phyloP scores from a whole-genome alignment of 2,113 vertebrate genomes.

The Peromyscus leucopus region DNA sequence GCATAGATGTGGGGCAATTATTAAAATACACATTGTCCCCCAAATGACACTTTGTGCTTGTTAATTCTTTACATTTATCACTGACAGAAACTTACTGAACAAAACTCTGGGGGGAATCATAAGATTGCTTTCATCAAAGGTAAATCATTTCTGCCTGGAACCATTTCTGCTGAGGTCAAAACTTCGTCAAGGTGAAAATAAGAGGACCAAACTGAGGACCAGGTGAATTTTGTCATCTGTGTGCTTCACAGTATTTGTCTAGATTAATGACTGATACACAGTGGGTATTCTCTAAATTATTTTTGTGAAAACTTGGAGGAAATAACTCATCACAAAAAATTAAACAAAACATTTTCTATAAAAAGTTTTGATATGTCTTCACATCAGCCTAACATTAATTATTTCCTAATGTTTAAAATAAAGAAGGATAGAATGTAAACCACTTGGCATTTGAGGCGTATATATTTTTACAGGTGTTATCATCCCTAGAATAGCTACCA shows the following conservation, averaged over 20 bases:
- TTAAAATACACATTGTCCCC: neutral
- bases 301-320: neutral
- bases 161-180: conserved; percentile 57
- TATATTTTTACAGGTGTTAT: neutral
- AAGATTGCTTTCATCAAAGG: conserved; percentile 71
- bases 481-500: neutral
- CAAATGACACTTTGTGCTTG: conserved; percentile 22
- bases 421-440: neutral
- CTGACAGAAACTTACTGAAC: conserved; percentile 70
- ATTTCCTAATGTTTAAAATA: neutral
- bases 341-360: neutral
- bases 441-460: neutral
- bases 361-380: neutral
- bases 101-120: conserved; percentile 71
- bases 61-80: conserved; percentile 70
- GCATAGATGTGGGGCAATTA: neutral
- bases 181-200: conserved; percentile 74
- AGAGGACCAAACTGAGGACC: conserved; percentile 58
- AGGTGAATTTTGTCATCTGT: conserved; percentile 34
- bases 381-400: neutral
- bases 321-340: neutral
- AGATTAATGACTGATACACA: neutral
- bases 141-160: conserved; percentile 47
- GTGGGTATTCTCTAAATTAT: neutral
- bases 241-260: neutral